Conservation (phyloP, 1,140 invertebrate species). For the Aphelinus certus region DNA sequence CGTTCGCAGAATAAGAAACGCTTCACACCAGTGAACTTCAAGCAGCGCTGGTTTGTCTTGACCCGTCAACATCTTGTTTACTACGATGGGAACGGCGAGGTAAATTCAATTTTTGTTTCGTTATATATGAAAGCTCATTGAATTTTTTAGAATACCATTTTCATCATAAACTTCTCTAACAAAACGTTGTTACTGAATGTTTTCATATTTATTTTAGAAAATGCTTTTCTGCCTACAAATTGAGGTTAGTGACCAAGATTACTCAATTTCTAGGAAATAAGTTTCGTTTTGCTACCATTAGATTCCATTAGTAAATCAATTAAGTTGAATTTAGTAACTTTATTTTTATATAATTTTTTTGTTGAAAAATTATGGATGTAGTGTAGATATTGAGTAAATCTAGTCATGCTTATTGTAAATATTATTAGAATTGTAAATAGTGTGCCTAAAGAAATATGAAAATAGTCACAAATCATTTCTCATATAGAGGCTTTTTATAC, state of each 20-base stretch:
- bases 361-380: too few species aligned
- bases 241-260: slow-evolving; percentile 42
- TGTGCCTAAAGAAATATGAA: slow-evolving; percentile 22
- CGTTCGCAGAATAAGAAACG: slow-evolving; percentile 87
- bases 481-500: too few species aligned
- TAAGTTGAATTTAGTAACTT: slow-evolving; percentile 36
- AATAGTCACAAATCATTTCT: background rate
- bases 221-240: slow-evolving; percentile 43
- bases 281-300: slow-evolving; percentile 35
- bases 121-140: background rate
- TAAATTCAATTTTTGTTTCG: slow-evolving; percentile 32
- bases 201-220: slow-evolving; percentile 44
- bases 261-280: slow-evolving; percentile 41
- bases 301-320: slow-evolving; percentile 30
- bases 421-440: too few species aligned
- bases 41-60: slow-evolving; percentile 84
- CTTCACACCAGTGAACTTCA: slow-evolving; percentile 85
- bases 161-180: slow-evolving; percentile 24
- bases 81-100: slow-evolving; percentile 82
- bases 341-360: slow-evolving; percentile 22
- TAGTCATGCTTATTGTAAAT: too few species aligned
- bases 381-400: too few species aligned
- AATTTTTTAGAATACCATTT: background rate
- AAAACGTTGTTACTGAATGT: slow-evolving; percentile 30
- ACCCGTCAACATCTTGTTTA: slow-evolving; percentile 79